Evolutionary conservation across 2,113 vertebrate species (phyloP).

Genomic region (Psittacara wagleri): DNA sequence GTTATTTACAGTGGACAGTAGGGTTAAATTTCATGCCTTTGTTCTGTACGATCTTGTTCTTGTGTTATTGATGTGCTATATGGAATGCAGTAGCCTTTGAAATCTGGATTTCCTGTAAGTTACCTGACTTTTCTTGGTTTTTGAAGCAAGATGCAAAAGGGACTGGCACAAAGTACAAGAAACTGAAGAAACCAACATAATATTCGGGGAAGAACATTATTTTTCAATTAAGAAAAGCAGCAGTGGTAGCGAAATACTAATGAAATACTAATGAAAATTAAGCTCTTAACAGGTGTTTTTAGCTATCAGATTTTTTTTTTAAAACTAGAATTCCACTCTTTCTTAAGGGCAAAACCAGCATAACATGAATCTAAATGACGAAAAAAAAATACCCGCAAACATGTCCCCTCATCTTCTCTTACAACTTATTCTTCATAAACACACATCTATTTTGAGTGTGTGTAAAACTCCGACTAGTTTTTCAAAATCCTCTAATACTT

Average conservation of each 20-base stretch:
- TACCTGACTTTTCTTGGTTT: neutral
- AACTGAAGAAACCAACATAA: neutral
- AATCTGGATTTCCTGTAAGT: neutral
- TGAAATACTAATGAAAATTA: neutral
- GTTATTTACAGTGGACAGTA: neutral
- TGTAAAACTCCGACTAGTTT: neutral
- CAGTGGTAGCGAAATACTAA: neutral
- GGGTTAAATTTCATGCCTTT: neutral
- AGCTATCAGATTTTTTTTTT: neutral
- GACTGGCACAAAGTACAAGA: neutral
- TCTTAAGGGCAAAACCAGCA: neutral
- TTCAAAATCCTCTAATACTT: neutral
- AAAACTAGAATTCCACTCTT: neutral
- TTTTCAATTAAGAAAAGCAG: neutral
- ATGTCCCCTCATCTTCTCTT: rapidly evolving
- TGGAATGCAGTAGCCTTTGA: neutral
- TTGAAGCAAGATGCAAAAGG: neutral
- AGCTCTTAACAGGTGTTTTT: neutral
- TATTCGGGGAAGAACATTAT: neutral
- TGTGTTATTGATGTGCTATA: neutral
- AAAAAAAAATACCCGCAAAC: neutral
- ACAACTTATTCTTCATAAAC: neutral
- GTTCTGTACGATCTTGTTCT: neutral
- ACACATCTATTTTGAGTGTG: neutral
- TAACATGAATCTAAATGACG: neutral